These are phyloP conservation scores for Sphenopsis melanotis DNA, from an alignment of 2,797 vertebrate genomes.

Conservation along the genomic window DNA sequence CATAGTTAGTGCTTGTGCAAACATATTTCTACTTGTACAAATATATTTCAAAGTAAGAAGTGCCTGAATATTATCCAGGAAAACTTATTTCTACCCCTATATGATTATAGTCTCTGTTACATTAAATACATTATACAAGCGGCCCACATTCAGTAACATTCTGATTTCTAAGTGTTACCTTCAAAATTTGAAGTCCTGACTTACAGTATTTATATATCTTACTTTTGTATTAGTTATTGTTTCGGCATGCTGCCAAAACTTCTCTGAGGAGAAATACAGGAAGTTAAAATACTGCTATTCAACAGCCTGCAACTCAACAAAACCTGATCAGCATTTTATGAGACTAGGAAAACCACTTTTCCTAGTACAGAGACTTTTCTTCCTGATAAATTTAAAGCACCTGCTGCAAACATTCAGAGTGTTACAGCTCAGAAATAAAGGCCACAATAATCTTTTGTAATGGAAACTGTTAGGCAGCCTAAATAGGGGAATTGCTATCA, in stretches of 20 bases:
- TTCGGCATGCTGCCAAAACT: neutral
- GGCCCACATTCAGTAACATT: neutral
- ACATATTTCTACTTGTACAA: neutral
- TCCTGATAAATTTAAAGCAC: neutral
- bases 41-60: neutral
- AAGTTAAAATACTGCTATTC: neutral
- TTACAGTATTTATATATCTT: neutral
- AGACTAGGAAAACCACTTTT: neutral
- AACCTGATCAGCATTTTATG: neutral
- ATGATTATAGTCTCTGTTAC: neutral
- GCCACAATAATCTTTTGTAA: conserved; percentile 19
- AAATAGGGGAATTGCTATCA: neutral
- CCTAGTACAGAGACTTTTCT: neutral
- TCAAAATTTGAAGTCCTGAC: neutral
- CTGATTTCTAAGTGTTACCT: neutral
- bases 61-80: neutral
- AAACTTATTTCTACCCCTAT: neutral
- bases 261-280: neutral
- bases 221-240: neutral
- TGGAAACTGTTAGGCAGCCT: conserved; percentile 16
- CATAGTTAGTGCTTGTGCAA: neutral
- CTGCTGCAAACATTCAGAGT: neutral
- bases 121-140: neutral
- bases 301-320: neutral
- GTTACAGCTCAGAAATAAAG: conserved; percentile 27